Evolutionary conservation across 2,113 vertebrate genomes (phyloP).

Genomic region (Balaeniceps rex): DNA sequence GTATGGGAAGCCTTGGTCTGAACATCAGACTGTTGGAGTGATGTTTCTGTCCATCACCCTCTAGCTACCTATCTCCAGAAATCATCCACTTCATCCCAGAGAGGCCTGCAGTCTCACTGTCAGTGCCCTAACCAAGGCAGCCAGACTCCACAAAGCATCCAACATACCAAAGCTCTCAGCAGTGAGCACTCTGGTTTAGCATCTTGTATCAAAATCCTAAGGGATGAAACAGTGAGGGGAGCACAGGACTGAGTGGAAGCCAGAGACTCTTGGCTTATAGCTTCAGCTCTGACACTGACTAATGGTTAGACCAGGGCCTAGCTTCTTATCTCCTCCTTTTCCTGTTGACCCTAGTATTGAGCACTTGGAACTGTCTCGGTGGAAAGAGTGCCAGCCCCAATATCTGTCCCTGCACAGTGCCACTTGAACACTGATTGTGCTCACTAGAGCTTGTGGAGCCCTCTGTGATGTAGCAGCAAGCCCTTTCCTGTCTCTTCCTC

Average conservation of each 20-base stretch:
- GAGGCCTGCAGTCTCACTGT: neutral
- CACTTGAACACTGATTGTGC: neutral
- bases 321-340: neutral
- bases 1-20: constrained; percentile 47
- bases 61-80: neutral
- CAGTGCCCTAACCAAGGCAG: neutral
- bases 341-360: neutral
- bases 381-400: neutral
- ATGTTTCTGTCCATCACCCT: neutral
- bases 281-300: neutral
- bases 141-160: neutral
- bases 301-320: neutral
- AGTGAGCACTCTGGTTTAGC: neutral
- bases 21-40: neutral
- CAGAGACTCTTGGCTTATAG: neutral
- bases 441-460: neutral
- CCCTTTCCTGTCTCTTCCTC: neutral
- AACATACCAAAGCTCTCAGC: neutral
- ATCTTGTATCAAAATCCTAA: neutral
- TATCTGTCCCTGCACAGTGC: neutral
- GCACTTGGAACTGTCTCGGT: neutral
- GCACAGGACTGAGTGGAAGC: neutral
- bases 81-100: neutral
- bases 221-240: neutral
- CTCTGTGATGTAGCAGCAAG: neutral